These are phyloP conservation scores for Pocillopora grandis DNA, from an alignment of 92 coral and sea anemone genomes.

Conservation along the genomic window DNA sequence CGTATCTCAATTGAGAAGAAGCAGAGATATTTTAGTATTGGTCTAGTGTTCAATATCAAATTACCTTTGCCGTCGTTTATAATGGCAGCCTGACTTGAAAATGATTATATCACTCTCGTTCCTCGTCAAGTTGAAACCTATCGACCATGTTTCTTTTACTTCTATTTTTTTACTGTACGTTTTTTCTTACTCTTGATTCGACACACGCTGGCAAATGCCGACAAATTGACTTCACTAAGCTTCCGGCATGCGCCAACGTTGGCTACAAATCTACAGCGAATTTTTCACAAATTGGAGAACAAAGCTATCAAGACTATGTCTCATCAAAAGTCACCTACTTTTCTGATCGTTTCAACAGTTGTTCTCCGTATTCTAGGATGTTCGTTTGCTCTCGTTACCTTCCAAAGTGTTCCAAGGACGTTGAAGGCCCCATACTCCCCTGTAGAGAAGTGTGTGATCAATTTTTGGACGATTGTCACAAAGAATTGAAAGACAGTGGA, in stretches of 20 bases:
- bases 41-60: conserved; percentile 10
- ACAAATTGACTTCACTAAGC: conserved; percentile 29
- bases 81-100: neutral
- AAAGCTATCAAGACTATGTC: conserved; percentile 33
- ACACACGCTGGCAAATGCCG: conserved; percentile 35
- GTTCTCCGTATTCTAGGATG: conserved; percentile 39
- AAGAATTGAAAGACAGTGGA: conserved; percentile 11
- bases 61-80: neutral
- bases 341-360: conserved; percentile 26
- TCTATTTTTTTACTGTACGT: neutral
- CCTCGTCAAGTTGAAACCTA: neutral
- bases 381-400: conserved; percentile 48
- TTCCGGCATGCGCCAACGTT: conserved; percentile 33
- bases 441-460: conserved; percentile 56
- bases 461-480: conserved; percentile 44
- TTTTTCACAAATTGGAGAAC: conserved; percentile 24
- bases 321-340: conserved; percentile 26
- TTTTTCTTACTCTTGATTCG: neutral
- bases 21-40: conserved; percentile 2
- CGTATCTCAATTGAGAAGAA: neutral
- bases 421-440: conserved; percentile 31
- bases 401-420: conserved; percentile 44
- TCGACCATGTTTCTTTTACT: conserved; percentile 14
- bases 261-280: conserved; percentile 60
- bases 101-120: conserved; percentile 6